phyloP scores from a whole-genome alignment of 2,797 vertebrate genomes.

The Tapera naevia region DNA sequence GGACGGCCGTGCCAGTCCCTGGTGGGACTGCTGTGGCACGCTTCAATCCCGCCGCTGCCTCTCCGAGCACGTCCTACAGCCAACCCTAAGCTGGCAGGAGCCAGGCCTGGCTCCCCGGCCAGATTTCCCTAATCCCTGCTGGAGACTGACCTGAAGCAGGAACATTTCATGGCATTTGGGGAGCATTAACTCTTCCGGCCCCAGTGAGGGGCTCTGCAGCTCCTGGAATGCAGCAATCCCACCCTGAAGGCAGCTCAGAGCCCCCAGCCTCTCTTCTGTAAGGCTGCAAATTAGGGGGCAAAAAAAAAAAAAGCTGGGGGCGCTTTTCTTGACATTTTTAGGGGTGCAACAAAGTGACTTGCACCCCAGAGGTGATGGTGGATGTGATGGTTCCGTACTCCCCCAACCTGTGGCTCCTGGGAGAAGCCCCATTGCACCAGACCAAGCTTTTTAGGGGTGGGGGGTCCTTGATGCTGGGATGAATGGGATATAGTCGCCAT shows the following conservation, averaged over 20 bases:
- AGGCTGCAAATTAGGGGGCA: neutral
- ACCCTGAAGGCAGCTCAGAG: neutral
- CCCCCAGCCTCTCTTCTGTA: neutral
- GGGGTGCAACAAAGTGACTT: fast-evolving
- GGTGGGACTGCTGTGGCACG: neutral
- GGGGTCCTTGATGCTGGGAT: fast-evolving
- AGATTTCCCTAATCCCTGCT: conserved; percentile 26
- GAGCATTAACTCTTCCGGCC: conserved; percentile 18
- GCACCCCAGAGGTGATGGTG: neutral
- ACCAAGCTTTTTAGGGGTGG: fast-evolving
- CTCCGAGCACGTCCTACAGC: neutral
- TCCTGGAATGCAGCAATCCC: neutral
- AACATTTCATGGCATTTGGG: neutral
- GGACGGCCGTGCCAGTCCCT: neutral
- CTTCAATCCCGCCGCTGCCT: neutral
- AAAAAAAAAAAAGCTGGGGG: no score
- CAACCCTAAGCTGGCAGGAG: conserved; percentile 13
- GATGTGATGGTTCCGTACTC: neutral
- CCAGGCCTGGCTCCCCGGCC: neutral
- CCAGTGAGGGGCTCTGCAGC: neutral
- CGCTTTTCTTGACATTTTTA: neutral
- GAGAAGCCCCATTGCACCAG: neutral
- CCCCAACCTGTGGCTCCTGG: fast-evolving
- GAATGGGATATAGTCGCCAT: neutral
- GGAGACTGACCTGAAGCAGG: conserved; percentile 55